Evolutionary conservation across 2,113 vertebrate genomes (phyloP), one percentile per base, ranked within the genome.

Genomic region (Elachura formosa): DNA sequence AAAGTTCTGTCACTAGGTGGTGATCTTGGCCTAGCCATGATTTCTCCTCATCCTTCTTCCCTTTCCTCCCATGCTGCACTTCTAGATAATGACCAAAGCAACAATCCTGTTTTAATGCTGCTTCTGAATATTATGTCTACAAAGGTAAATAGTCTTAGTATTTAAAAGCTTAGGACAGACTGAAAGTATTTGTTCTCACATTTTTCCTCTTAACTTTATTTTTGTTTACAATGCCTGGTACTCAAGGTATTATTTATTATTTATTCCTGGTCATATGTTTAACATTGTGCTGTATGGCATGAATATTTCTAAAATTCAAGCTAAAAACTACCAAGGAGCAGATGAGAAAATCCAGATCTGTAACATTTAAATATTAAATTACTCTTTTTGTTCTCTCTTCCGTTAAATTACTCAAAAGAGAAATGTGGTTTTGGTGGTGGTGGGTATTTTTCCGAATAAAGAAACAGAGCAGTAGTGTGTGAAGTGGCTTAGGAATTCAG

Each of bases 1-100:
- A 1, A 46, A 11, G 4, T 17, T 68, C 11, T 46, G 64, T 76
- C 97, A 63, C 95, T 97, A 96, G 97, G 28, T 95, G 97, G 97
- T 26, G 73, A 23, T 56, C 83, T 95, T 88, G 58, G 46, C 40
- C 85, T 43, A 33, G 20, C 17, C 41, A 19, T 33, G 22, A 19
- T 63, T 66, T 41, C 11, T 10, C 12, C 5, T 36, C 38, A 7
- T 2, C 21, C 26, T 43, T 46, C 14, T 14, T 6, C 8, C 7
- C 1, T 21, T 43, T 21, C 13, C 24, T 76, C 19, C 25, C 9
- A 2, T 23, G 0, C 28, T 24, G 29, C 25, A 0, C 25, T 71
- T 51, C 15, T 4, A 55, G 54, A 3, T 12, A 43, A 34, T 5
- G 24, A 54, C 41, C 26, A 28, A 64, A 93, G 23, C 24, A 49